Evolutionary conservation across 2,888 invertebrate genomes (phyloP).

Genomic region (Polydrusus pterygomalis): DNA sequence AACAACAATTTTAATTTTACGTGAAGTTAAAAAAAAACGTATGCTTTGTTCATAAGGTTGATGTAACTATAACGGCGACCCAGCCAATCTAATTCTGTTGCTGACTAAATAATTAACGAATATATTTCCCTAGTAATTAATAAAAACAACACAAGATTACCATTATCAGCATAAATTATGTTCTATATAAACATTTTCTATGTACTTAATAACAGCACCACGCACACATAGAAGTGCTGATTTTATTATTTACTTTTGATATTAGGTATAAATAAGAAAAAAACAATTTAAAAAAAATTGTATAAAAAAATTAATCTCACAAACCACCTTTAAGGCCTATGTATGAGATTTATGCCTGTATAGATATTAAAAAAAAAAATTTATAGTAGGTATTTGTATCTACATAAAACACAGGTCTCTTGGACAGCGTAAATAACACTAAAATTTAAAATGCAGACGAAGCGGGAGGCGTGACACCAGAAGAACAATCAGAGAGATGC

Average conservation of each 20-base stretch:
- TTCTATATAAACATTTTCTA: conserved; percentile 24
- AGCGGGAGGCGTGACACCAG: no score
- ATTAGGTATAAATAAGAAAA: no score
- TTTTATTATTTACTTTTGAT: conserved; percentile 3
- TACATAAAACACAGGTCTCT: no score
- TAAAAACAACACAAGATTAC: conserved; percentile 36
- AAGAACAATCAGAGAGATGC: no score
- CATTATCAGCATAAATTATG: conserved; percentile 46
- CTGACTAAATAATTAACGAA: conserved; percentile 35
- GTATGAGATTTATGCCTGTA: no score
- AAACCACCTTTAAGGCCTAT: no score
- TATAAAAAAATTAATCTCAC: no score
- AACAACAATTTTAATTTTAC: not conserved
- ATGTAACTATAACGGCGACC: conserved; percentile 9
- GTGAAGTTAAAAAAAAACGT: not conserved
- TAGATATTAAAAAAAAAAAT: no score
- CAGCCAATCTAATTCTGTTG: conserved; percentile 36
- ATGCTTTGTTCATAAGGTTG: not conserved
- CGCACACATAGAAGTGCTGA: not conserved
- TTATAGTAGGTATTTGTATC: no score
- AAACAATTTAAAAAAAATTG: no score
- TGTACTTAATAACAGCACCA: conserved; percentile 23
- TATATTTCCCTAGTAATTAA: conserved; percentile 34
- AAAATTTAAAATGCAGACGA: no score
- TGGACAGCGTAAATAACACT: no score